Evolutionary conservation across 2,888 invertebrate genomes (phyloP).

Genomic region (Lepidochitona cinerea): DNA sequence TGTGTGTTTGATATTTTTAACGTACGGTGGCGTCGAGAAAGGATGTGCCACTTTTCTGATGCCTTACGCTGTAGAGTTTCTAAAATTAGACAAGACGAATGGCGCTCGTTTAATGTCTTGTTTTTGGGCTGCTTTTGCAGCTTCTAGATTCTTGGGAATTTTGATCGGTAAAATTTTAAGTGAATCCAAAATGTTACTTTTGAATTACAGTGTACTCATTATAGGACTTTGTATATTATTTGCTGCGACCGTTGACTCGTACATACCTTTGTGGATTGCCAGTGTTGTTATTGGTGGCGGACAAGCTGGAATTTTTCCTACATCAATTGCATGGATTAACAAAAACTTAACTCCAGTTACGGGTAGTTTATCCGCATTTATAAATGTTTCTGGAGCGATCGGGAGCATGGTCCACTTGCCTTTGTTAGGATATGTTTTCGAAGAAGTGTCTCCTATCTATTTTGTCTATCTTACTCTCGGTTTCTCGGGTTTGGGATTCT

Average conservation of each 20-base stretch:
- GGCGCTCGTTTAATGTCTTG: neutral
- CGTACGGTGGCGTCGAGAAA: neutral
- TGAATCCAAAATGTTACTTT: neutral
- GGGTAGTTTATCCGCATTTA: neutral
- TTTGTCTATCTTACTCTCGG: neutral
- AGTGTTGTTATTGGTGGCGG: neutral
- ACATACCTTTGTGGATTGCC: neutral
- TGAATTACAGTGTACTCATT: neutral
- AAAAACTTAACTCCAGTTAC: neutral
- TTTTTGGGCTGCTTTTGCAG: neutral
- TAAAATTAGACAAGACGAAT: neutral
- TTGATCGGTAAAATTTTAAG: neutral
- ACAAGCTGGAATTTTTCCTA: neutral
- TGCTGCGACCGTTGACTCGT: neutral
- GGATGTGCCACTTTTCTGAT: neutral
- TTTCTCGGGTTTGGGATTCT: neutral
- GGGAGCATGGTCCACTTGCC: neutral
- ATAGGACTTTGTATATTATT: neutral
- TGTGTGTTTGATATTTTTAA: neutral
- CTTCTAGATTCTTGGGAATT: neutral
- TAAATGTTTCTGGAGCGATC: neutral
- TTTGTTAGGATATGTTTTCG: neutral
- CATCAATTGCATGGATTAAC: neutral
- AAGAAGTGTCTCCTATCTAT: neutral
- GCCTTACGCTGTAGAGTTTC: neutral